Conservation (phyloP, 1,140 invertebrate species). For the Maconellicoccus hirsutus region DNA sequence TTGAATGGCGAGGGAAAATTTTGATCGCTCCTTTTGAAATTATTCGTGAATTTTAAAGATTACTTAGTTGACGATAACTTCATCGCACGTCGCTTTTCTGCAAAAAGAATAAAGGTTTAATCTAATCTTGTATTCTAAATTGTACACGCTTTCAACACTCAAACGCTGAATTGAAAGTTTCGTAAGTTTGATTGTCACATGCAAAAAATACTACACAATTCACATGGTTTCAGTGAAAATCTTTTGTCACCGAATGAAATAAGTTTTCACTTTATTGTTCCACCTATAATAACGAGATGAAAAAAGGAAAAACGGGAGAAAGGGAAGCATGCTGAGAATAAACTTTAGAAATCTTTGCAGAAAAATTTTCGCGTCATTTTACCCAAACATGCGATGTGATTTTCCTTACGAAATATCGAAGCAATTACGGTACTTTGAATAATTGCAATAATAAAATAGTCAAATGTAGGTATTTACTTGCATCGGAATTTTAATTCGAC, state of each 20-base stretch:
- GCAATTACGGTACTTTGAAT: too few relatives aligned
- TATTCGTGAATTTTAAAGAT: not conserved
- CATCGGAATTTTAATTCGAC: too few relatives aligned
- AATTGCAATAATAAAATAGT: too few relatives aligned
- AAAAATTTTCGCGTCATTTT: too few relatives aligned
- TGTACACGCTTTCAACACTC: not conserved
- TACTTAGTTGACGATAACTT: too few relatives aligned
- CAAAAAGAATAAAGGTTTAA: not conserved
- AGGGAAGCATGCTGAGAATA: not conserved
- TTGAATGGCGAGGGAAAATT: not conserved
- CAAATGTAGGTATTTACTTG: too few relatives aligned
- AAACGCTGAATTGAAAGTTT: not conserved
- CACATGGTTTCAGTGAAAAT: not conserved
- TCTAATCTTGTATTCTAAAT: conserved; percentile 6
- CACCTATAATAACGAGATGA: not conserved
- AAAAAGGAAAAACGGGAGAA: not conserved
- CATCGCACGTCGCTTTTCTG: not conserved
- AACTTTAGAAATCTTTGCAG: not conserved
- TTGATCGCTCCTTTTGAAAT: not conserved
- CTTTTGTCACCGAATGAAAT: not conserved
- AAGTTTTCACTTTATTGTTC: not conserved
- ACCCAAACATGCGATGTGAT: too few relatives aligned
- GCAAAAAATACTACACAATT: not conserved
- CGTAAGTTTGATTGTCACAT: not conserved
- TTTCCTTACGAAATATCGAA: too few relatives aligned